Percentiles rank a stretch among this genome's conserved stretches.
phyloP scores from a whole-genome alignment of 2,797 vertebrate species.

The Sebastes oblongus region DNA sequence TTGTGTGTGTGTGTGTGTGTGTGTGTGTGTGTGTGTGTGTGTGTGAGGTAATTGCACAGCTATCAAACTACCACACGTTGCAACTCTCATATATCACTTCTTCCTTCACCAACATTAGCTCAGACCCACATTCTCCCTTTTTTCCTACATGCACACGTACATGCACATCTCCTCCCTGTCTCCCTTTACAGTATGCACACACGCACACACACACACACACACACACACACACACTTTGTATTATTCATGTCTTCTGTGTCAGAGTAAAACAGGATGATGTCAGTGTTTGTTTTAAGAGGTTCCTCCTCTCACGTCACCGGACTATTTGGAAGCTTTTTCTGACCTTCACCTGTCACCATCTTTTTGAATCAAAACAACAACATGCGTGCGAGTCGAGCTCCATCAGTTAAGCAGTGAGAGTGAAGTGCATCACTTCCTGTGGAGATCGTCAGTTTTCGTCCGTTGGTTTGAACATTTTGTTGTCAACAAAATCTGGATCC shows the following conservation, averaged over 20 bases:
- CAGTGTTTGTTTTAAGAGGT: slow-evolving; percentile 15
- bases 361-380: not conserved
- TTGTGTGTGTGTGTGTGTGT: not conserved
- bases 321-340: not conserved
- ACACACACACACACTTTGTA: not conserved
- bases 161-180: not conserved
- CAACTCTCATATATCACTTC: slow-evolving; percentile 17
- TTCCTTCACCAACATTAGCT: not conserved
- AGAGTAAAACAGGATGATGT: not conserved
- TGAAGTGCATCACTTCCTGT: not conserved
- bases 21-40: not conserved
- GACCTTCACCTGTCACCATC: slow-evolving; percentile 1
- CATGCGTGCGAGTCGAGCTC: not conserved
- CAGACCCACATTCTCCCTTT: not conserved
- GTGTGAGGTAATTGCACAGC: slow-evolving; percentile 21
- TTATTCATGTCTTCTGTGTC: slow-evolving; percentile 13
- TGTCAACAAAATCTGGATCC: not conserved
- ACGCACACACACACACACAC: not conserved
- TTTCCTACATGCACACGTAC: not conserved
- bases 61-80: slow-evolving; percentile 19
- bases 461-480: not conserved
- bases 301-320: not conserved
- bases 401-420: too few species aligned
- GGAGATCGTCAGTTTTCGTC: not conserved
- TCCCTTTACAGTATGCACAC: not conserved